Conservation (phyloP, 2,113 vertebrate species). For the Leiothrix lutea region DNA sequence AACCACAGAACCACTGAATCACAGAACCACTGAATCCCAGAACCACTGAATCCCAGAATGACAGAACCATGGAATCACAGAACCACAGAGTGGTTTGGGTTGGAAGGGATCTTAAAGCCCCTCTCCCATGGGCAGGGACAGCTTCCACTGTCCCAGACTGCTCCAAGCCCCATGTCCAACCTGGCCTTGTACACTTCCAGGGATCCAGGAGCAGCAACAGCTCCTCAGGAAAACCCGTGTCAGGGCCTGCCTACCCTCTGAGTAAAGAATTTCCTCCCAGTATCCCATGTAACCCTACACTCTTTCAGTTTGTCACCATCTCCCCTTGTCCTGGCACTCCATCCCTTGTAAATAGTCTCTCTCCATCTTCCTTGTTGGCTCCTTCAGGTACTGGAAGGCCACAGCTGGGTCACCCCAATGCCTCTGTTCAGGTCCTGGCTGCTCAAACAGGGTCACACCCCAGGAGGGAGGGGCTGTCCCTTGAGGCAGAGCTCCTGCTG, state of each 20-base stretch:
- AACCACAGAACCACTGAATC: too few relatives aligned
- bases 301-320: not conserved
- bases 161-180: fast-evolving
- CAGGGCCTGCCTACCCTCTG: fast-evolving
- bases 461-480: not conserved
- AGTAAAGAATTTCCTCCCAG: not conserved
- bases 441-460: not conserved
- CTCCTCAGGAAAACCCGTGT: too few relatives aligned
- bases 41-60: too few relatives aligned
- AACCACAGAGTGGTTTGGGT: not conserved
- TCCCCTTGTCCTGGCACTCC: not conserved
- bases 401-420: not conserved
- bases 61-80: too few relatives aligned
- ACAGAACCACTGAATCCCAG: too few relatives aligned
- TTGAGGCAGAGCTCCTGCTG: not conserved
- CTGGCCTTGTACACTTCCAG: not conserved
- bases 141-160: fast-evolving
- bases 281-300: not conserved
- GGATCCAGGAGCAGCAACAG: not conserved
- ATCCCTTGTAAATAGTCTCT: not conserved
- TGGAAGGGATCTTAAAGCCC: not conserved
- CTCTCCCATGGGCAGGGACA: not conserved
- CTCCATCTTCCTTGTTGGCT: not conserved
- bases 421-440: not conserved
- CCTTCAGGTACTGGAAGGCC: not conserved